A percentile compares a stretch with the other conserved stretches of the same genome.
Conservation (phyloP, 2,113 vertebrate genomes). For the Heptranchias perlo region DNA sequence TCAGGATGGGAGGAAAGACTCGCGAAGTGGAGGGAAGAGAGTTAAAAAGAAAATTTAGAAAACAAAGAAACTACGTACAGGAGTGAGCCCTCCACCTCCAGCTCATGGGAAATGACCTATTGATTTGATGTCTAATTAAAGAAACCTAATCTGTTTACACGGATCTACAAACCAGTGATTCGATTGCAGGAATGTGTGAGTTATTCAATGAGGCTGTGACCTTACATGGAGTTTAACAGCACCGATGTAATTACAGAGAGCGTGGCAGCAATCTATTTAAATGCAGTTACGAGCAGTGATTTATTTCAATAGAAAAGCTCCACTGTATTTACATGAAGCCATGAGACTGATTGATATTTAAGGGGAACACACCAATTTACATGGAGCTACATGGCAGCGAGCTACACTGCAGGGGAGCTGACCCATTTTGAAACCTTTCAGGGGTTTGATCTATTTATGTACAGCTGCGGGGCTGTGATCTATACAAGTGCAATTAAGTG, state of each 20-base stretch:
- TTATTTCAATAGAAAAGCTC: not conserved
- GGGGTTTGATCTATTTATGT: conserved; percentile 16
- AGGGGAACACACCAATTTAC: not conserved
- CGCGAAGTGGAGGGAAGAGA: not conserved
- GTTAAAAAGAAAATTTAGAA: not conserved
- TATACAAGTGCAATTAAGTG: conserved; percentile 23
- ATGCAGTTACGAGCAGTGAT: not conserved
- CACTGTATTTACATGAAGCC: not conserved
- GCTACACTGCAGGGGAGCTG: conserved; percentile 12
- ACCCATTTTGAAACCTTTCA: conserved; percentile 14
- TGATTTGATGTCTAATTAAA: not conserved
- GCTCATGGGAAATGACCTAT: not conserved
- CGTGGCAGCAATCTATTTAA: not conserved
- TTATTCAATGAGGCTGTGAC: not conserved
- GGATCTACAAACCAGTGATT: not conserved
- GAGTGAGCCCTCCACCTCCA: not conserved
- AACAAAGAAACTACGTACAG: not conserved
- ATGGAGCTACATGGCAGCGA: not conserved
- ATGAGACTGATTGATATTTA: conserved; percentile 30
- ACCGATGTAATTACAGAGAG: not conserved
- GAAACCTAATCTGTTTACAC: not conserved
- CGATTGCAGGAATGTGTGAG: not conserved
- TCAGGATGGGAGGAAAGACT: not conserved
- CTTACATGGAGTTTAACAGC: not conserved
- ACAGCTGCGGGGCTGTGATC: not conserved